A percentile compares a stretch with the other conserved stretches of the same genome.
Evolutionary conservation across 2,113 vertebrate species (phyloP).

Genomic region (Pangasianodon gigas): DNA sequence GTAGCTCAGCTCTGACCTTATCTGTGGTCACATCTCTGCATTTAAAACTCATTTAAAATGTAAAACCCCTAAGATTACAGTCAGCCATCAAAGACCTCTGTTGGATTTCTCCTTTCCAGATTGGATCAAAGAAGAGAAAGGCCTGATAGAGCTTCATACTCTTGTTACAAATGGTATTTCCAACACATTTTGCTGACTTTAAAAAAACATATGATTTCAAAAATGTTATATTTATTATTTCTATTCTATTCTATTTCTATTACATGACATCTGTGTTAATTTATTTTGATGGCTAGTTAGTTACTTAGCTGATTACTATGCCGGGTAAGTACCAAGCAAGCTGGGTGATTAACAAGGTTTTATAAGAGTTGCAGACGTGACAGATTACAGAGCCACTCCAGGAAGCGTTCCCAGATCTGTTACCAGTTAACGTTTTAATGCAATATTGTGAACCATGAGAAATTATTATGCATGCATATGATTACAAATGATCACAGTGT

Average conservation of each 20-base stretch:
- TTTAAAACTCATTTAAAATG: neutral
- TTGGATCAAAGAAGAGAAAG: neutral
- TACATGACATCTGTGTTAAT: neutral
- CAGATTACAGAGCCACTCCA: neutral
- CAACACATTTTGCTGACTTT: neutral
- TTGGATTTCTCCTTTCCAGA: neutral
- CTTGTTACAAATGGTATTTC: neutral
- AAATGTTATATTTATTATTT: neutral
- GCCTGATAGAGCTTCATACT: neutral
- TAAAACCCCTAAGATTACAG: neutral
- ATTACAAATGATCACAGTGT: neutral
- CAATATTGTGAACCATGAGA: neutral
- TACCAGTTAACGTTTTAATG: neutral
- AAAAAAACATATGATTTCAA: neutral
- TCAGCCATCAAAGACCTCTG: neutral
- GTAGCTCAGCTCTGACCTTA: constrained; percentile 3
- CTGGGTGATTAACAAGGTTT: neutral
- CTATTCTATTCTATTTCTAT: neutral
- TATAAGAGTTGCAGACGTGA: neutral
- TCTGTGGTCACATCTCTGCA: neutral
- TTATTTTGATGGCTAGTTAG: neutral
- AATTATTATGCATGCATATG: neutral
- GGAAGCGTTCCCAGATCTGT: neutral
- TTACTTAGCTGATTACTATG: neutral
- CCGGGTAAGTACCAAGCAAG: neutral